These are phyloP conservation scores for Latrodectus geometricus DNA, from an alignment of 1,140 invertebrate species.

Conservation along the genomic window DNA sequence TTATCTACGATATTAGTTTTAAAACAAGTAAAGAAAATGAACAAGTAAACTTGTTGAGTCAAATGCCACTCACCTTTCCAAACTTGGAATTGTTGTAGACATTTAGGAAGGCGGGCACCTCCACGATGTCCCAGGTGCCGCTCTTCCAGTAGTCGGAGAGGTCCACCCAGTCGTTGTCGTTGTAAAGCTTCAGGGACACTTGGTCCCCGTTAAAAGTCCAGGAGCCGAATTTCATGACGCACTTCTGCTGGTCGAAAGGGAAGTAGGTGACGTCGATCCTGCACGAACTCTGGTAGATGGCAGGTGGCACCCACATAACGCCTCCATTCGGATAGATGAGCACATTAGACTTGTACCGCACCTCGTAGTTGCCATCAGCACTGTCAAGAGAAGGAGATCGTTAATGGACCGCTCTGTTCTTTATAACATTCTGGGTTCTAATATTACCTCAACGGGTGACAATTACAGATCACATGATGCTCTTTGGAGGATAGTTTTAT, in stretches of 20 bases:
- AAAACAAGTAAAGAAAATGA: no score
- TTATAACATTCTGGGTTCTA: no score
- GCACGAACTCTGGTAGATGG: constrained; percentile 98
- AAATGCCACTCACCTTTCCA: constrained; percentile 74
- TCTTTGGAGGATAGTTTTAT: no score
- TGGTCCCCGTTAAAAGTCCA: constrained; percentile 93
- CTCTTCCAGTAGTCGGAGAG: constrained; percentile 94
- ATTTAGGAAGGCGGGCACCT: constrained; percentile 91
- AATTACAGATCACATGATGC: no score
- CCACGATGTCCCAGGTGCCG: constrained; percentile 96
- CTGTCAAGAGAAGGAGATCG: constrained; percentile 74
- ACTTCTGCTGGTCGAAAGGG: constrained; percentile 96
- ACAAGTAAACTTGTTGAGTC: no score
- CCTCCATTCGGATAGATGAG: constrained; percentile 86
- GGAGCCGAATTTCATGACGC: constrained; percentile 96
- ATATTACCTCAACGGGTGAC: no score
- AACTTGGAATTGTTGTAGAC: constrained; percentile 78
- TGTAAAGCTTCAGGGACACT: constrained; percentile 98
- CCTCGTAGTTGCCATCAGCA: constrained; percentile 98
- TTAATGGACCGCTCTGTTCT: no score
- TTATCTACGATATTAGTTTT: no score
- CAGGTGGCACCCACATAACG: constrained; percentile 75
- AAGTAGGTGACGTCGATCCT: constrained; percentile 96
- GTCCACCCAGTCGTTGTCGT: constrained; percentile 79
- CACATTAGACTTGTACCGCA: constrained; percentile 96